Percentiles rank a stretch among this genome's conserved stretches.
Evolutionary conservation across 1,140 invertebrate species (phyloP).

Genomic region (Orius insidiosus): DNA sequence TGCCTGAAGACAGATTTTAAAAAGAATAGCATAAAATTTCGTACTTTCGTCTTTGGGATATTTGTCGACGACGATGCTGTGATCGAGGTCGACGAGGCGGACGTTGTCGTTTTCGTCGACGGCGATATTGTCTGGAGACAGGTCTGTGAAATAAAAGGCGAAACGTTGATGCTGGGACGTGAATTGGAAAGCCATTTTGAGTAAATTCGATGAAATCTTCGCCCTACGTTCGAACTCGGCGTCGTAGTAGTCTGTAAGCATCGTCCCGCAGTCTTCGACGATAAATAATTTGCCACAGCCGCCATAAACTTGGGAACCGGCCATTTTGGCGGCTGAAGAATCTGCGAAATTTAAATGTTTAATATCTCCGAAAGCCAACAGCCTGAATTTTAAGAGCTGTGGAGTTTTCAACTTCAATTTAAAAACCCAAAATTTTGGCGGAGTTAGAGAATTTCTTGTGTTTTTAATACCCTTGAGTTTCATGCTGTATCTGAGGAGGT

Average conservation of each 20-base stretch:
- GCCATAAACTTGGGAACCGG: slow-evolving; percentile 51
- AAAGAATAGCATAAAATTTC: too few relatives aligned
- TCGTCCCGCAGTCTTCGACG: slow-evolving; percentile 42
- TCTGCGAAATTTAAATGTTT: slow-evolving; percentile 26
- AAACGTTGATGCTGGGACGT: slow-evolving; percentile 39
- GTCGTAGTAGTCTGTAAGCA: slow-evolving; percentile 33
- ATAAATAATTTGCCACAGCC: slow-evolving; percentile 49
- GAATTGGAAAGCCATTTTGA: slow-evolving; percentile 41
- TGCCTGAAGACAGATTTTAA: slow-evolving; percentile 22
- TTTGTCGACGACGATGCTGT: slow-evolving; percentile 48
- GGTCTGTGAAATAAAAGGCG: slow-evolving; percentile 51
- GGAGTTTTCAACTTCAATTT: too few relatives aligned
- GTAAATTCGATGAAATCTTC: slow-evolving; percentile 38
- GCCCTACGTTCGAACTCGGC: slow-evolving; percentile 38
- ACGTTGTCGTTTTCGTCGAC: slow-evolving; percentile 35
- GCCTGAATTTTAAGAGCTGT: too few relatives aligned
- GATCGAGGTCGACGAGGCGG: slow-evolving; percentile 48
- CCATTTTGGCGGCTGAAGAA: slow-evolving; percentile 38
- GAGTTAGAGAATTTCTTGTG: too few relatives aligned
- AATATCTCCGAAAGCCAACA: too few relatives aligned
- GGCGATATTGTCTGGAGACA: slow-evolving; percentile 54
- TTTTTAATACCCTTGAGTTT: too few relatives aligned
- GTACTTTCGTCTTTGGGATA: slow-evolving; percentile 12
- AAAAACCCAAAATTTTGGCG: too few relatives aligned
- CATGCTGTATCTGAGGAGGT: too few relatives aligned